Base-by-base conservation (phyloP, 1,140 invertebrate genomes). In the Campodea augens region DNA sequence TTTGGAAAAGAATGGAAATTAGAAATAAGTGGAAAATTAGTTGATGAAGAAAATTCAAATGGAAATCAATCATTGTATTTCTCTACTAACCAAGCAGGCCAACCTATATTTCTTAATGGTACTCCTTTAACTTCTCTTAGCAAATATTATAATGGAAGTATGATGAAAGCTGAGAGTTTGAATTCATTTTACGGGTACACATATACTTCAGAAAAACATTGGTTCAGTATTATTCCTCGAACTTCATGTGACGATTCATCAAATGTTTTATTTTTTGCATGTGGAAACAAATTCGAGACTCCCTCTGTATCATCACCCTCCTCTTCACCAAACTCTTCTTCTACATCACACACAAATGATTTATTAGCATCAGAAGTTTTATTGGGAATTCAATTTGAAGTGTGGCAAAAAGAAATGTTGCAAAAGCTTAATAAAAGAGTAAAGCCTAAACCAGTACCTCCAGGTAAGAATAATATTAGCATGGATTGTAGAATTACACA, bases 181-280 rank as follows among this genome's bases (percentile, higher is more conserved):
- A 32, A 32, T 15, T 32, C 49, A 1, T 41, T 22, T n/a, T 41
- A 22, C 38, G 25, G 45, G 46, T 38, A 49, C 47, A 49, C 44
- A 44, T 15, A 48, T 51, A 25, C 44, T 48, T 54, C 58, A 50
- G 58, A 66, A 49, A 54, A 59, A 19, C 68, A 71, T 21, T 75
- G 73, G 72, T 78, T 78, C 52, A 75, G 68, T 53, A 66, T 78
- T 43, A 55, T 77, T 38, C 69, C 72, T 15, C 63, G 68, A 51
- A 68, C 73, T 45, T 65, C 72, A 5, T 78, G 75, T 63, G 72
- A 75, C 55, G 69, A 67, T 5, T 52, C 58, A 21, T 60, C 63
- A 19, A 39, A 64, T 24, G 60, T 57, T 4, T 54, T 47, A 41
- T 41, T 43, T 50, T 25, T 39, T 38, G 21, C 25, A 32, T 20